Conservation (phyloP, 2,888 invertebrate genomes). For the Andrena chrysosceles region DNA sequence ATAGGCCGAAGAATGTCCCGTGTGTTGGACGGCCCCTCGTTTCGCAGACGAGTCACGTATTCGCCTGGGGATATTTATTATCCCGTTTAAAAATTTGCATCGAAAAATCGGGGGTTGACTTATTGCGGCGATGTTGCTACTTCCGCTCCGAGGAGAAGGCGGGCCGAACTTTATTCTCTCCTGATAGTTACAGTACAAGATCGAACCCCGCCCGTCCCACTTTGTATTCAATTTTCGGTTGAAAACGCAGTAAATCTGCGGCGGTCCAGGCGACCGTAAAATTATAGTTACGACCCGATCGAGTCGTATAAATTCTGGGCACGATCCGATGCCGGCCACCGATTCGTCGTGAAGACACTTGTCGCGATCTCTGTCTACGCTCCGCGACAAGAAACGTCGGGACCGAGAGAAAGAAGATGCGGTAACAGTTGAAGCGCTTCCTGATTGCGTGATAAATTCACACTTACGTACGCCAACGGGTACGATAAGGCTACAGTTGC, state of each 20-base stretch:
- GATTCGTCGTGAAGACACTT: slow-evolving; percentile 6
- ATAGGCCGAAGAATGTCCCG: slow-evolving; percentile 41
- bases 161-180: slow-evolving; percentile 27
- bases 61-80: slow-evolving; percentile 71
- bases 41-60: slow-evolving; percentile 60
- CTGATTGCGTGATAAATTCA: background rate
- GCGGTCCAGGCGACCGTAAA: slow-evolving; percentile 21
- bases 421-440: too few relatives aligned
- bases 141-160: background rate
- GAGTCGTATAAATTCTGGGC: slow-evolving; percentile 30
- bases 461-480: background rate
- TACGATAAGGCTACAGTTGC: background rate
- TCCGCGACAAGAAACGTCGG: background rate
- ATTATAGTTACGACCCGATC: slow-evolving; percentile 37
- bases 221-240: slow-evolving; percentile 42
- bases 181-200: background rate
- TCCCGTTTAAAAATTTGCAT: slow-evolving; percentile 77
- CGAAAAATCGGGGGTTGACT: slow-evolving; percentile 61
- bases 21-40: slow-evolving; percentile 47
- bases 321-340: slow-evolving; percentile 15
- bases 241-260: slow-evolving; percentile 37
- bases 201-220: background rate
- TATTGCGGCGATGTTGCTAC: slow-evolving; percentile 42
- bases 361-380: background rate
- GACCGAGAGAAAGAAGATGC: background rate